Evolutionary conservation across 1,140 invertebrate genomes (phyloP).

Genomic region (Calliphora vicina): DNA sequence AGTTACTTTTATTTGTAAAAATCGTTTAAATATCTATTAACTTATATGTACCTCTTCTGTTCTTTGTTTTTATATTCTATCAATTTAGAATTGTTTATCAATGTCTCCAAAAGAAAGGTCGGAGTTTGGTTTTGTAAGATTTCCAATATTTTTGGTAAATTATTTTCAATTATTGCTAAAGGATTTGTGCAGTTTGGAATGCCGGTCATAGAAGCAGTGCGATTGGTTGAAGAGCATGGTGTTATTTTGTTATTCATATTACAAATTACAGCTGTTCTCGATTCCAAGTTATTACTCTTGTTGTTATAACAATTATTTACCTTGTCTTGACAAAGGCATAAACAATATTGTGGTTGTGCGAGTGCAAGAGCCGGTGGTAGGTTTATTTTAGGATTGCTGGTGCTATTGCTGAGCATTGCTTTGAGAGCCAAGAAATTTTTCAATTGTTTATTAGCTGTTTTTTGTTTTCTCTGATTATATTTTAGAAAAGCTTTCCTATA

Average conservation of each 20-base stretch:
- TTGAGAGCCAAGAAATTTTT: not conserved
- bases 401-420: not conserved
- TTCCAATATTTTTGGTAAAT: not conserved
- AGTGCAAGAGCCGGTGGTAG: not conserved
- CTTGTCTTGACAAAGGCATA: slow-evolving; percentile 25
- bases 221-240: not conserved
- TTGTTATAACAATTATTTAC: not conserved
- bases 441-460: not conserved
- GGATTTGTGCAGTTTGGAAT: not conserved
- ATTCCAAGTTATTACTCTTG: not conserved
- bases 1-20: no score
- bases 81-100: slow-evolving; percentile 3
- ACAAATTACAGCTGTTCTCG: not conserved
- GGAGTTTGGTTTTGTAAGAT: slow-evolving; percentile 14
- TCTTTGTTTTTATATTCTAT: not conserved
- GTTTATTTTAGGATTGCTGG: not conserved
- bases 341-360: slow-evolving; percentile 10
- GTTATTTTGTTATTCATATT: not conserved
- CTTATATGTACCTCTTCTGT: not conserved
- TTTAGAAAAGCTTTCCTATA: slow-evolving; percentile 20
- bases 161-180: not conserved
- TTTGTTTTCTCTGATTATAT: not conserved
- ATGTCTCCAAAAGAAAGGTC: slow-evolving; percentile 12
- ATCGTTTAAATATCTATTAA: no score
- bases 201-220: not conserved